Percentiles rank a stretch among this genome's conserved stretches.
Conservation (phyloP, 2,113 vertebrate genomes). For the Chitala chitala region DNA sequence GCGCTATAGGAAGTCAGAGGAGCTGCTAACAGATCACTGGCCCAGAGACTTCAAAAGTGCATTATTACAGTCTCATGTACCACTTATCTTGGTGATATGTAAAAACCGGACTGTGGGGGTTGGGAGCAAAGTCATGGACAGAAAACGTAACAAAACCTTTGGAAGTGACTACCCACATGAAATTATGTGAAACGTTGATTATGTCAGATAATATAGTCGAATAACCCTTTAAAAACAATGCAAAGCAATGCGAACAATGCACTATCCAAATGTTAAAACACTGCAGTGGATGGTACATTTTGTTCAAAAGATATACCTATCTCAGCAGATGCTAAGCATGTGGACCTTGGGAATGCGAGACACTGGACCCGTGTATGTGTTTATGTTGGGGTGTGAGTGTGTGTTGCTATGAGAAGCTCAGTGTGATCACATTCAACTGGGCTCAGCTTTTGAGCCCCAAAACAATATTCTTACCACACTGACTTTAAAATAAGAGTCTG, state of each 20-base stretch:
- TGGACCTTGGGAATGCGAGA: constrained; percentile 42
- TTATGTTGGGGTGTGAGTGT: no score
- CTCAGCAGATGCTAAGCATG: constrained; percentile 27
- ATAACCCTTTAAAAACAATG: neutral
- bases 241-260: neutral
- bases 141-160: neutral
- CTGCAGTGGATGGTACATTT: neutral
- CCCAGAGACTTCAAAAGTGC: neutral
- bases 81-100: neutral
- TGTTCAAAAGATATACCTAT: neutral
- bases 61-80: constrained; percentile 6
- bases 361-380: neutral
- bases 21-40: neutral
- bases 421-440: no score
- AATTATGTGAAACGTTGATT: neutral
- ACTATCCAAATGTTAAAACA: neutral
- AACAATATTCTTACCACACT: neutral
- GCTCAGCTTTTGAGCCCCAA: neutral
- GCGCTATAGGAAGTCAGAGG: neutral
- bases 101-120: neutral
- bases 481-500: no score
- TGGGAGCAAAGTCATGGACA: neutral
- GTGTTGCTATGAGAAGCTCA: no score
- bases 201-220: neutral
- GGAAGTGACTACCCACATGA: no score